Base-by-base conservation (phyloP, 2,888 invertebrate species). In the Gryllus longicercus region DNA sequence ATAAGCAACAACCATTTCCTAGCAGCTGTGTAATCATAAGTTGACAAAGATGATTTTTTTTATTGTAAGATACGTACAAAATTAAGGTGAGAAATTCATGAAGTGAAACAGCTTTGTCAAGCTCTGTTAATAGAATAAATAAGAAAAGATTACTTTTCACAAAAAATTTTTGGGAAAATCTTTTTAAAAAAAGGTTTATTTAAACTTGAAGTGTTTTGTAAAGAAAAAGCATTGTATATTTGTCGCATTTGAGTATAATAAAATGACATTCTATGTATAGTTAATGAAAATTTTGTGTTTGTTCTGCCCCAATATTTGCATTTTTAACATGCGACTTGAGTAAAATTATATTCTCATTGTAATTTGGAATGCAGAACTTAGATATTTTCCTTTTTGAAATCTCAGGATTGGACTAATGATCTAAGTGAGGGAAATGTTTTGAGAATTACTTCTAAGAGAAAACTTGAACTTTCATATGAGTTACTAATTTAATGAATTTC, bases 211-310 rank as follows among this genome's bases (percentile, higher is more conserved):
- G 14, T 63, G 75, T 80, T 80, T 80, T 80, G 78, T 78, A 80
- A 78, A 80, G 77, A 75, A 80, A 76, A 38, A 63, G 75, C 51
- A 79, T 80, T 77, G 78, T 80, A 80, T 80, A 77, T 80, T 80
- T 80, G 77, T 80, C 75, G 50, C 18, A 80, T 78, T 80, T 80
- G 74, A 80, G 63, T 80, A 75, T 79, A 79, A 79, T 79, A 79
- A 79, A 79, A 77, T 21, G 63, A 63, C 79, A 79, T 51, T 79
- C 76, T 79, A 23, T 79, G 79, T 79, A 79, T 76, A 79, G 79
- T 79, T 79, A 75, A 79, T 23, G 63, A 80, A 80, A 63, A 63
- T 63, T 63, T 18, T 63, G 63, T 63, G n/a, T 18, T 63, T 63
- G 16, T 63, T 63, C 63, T 63, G 14, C 63, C 63, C 14, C 14